Percentiles rank a stretch among this genome's conserved stretches.
These are phyloP conservation scores for Lasioglossum baleicum DNA, from an alignment of 1,140 invertebrate genomes.

Conservation along the genomic window DNA sequence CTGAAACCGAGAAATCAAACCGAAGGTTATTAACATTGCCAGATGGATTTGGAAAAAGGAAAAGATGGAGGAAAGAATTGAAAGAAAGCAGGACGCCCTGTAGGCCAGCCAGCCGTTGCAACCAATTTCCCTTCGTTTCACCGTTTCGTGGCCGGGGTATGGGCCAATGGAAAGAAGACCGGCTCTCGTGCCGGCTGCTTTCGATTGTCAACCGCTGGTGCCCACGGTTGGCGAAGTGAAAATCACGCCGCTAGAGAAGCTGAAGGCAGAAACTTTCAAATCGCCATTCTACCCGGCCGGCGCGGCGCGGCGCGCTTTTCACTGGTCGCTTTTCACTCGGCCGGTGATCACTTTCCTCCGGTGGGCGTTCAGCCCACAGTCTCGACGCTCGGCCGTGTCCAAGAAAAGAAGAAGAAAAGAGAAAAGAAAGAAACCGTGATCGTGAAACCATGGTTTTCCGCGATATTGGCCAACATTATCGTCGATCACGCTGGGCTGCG, in stretches of 20 bases:
- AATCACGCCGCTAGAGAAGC: slow-evolving; percentile 53
- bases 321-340: slow-evolving; percentile 54
- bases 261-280: slow-evolving; percentile 60
- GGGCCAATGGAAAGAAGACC: slow-evolving; percentile 7
- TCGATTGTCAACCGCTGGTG: slow-evolving; percentile 43
- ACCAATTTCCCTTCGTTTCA: too few species aligned
- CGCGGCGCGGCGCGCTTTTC: slow-evolving; percentile 14
- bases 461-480: too few species aligned
- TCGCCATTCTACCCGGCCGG: slow-evolving; percentile 54
- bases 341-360: slow-evolving; percentile 59
- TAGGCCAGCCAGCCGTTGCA: too few species aligned
- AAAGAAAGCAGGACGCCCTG: too few species aligned
- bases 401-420: slow-evolving; percentile 17
- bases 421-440: not conserved
- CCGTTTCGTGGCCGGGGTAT: too few species aligned
- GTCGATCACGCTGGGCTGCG: too few species aligned
- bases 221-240: slow-evolving; percentile 47
- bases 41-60: too few species aligned
- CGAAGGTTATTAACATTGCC: not conserved
- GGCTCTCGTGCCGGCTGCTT: slow-evolving; percentile 7
- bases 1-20: slow-evolving; percentile 60
- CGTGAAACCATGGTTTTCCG: too few species aligned
- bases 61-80: too few species aligned
- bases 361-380: slow-evolving; percentile 47
- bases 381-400: slow-evolving; percentile 2